Conservation (phyloP, 2,113 vertebrate genomes). For the Sceloporus undulatus region DNA sequence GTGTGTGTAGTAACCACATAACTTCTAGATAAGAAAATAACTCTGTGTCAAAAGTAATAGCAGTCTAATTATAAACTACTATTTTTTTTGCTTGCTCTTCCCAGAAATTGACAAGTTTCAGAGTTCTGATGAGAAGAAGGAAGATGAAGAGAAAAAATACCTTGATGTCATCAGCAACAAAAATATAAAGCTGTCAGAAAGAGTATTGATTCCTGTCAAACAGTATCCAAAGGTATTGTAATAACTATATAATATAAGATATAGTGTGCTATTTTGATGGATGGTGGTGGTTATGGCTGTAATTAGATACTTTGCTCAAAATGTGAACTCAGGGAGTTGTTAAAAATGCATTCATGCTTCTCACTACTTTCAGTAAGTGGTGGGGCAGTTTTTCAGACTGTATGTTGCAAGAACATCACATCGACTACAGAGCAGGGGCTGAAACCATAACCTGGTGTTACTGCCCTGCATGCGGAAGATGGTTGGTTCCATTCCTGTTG, state of each 20-base stretch:
- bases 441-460: not conserved
- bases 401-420: not conserved
- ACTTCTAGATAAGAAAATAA: not conserved
- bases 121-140: slow-evolving; percentile 90
- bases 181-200: slow-evolving; percentile 98
- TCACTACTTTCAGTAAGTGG: not conserved
- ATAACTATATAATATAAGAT: slow-evolving; percentile 3
- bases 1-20: not conserved
- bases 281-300: not conserved
- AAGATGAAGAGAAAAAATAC: slow-evolving; percentile 95
- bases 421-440: not conserved
- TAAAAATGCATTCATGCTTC: not conserved
- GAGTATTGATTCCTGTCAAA: slow-evolving; percentile 95
- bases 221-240: slow-evolving; percentile 97
- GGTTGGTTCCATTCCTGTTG: too few species aligned
- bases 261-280: not conserved
- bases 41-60: not conserved
- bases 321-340: not conserved
- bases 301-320: slow-evolving; percentile 1
- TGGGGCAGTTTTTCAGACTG: slow-evolving; percentile 2
- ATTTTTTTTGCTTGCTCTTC: slow-evolving; percentile 60
- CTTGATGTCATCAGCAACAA: slow-evolving; percentile 99
- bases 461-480: not conserved
- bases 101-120: slow-evolving; percentile 98
- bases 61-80: slow-evolving; percentile 20